Conservation (phyloP, 2,797 vertebrate genomes). For the Leptodactylus fallax region DNA sequence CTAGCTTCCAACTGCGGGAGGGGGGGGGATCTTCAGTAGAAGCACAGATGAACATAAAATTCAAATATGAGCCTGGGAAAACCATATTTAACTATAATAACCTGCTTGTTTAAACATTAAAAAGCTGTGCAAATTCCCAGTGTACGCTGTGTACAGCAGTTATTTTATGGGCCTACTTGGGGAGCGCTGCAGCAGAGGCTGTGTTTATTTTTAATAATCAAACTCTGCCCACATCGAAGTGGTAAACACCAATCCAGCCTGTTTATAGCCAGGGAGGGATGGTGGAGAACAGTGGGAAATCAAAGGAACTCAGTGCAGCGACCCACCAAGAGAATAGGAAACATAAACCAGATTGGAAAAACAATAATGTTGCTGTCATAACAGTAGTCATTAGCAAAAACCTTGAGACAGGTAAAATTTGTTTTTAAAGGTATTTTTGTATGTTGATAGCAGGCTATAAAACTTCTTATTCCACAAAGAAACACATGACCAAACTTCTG, state of each 20-base stretch:
- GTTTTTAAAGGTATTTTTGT: slow-evolving; percentile 44
- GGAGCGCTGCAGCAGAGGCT: slow-evolving; percentile 57
- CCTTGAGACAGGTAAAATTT: slow-evolving; percentile 59
- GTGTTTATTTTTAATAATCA: slow-evolving; percentile 63
- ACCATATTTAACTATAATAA: slow-evolving; percentile 76
- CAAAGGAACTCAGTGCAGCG: slow-evolving; percentile 51
- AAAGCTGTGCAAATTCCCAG: slow-evolving; percentile 71
- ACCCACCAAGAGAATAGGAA: slow-evolving; percentile 50
- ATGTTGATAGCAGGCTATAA: slow-evolving; percentile 7
- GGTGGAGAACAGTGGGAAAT: slow-evolving; percentile 25
- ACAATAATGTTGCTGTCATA: slow-evolving; percentile 62
- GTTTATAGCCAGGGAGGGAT: slow-evolving; percentile 51
- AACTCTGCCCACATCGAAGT: slow-evolving; percentile 63
- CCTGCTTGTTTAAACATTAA: slow-evolving; percentile 77
- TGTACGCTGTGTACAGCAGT: slow-evolving; percentile 61
- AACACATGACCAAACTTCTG: slow-evolving; percentile 15
- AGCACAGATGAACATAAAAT: slow-evolving; percentile 82
- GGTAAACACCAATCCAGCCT: slow-evolving; percentile 60
- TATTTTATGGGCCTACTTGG: slow-evolving; percentile 66
- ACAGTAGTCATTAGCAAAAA: slow-evolving; percentile 57
- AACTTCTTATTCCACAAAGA: neutral
- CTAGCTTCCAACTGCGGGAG: slow-evolving; percentile 73
- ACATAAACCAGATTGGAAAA: slow-evolving; percentile 61
- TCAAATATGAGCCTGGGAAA: slow-evolving; percentile 77
- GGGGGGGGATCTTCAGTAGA: slow-evolving; percentile 68